Base-by-base conservation (phyloP, 1,140 invertebrate genomes). In the fruit fly (Drosophila melanogaster) region DNA sequence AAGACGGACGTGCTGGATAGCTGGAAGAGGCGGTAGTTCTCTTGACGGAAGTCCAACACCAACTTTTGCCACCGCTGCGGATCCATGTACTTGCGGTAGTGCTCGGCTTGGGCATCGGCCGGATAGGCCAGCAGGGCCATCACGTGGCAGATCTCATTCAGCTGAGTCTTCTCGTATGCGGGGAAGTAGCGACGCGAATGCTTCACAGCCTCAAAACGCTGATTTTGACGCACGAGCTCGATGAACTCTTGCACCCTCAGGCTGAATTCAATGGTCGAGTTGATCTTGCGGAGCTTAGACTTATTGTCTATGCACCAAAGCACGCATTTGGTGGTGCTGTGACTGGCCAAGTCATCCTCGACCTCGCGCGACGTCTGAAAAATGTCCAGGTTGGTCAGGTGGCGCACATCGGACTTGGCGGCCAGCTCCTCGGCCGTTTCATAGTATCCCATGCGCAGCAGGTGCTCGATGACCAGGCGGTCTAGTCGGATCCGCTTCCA, bases 261-360 rank as follows among this genome's bases (percentile, higher is more conserved):
- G 92, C 98, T 98, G 90, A 99, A 99, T 92, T 97, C 96, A 94
- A 97, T 96, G 26, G 94, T 96, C 19, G 96, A 97, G 84, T 97
- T 97, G 55, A 98, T 94, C 93, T 99, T 99, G 44, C 98, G 94
- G 47, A 99, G 94, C 92, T 99, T 99, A 4, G 98, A 98, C 91
- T 97, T 96, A 93, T 99, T 99, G 85, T 99, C 98, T 85, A 98
- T 96, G 91, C 98, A 99, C 98, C 98, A 99, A 51, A 96, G 94
- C n/a, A 99, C 94, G 91, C 98, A 99, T 79, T 97, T 96, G 4
- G 94, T 93, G 6, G 98, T 98, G 91, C 99, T 97, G 58, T 95
- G 95, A 59, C 95, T 95, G 0, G 94, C 92, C 33, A 99, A 92
- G 70, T 96, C 96, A 41, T 94, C 94, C 89, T 97, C 96, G 0